Evolutionary conservation across 2,888 invertebrate genomes (phyloP).

Genomic region (Trilocha varians): DNA sequence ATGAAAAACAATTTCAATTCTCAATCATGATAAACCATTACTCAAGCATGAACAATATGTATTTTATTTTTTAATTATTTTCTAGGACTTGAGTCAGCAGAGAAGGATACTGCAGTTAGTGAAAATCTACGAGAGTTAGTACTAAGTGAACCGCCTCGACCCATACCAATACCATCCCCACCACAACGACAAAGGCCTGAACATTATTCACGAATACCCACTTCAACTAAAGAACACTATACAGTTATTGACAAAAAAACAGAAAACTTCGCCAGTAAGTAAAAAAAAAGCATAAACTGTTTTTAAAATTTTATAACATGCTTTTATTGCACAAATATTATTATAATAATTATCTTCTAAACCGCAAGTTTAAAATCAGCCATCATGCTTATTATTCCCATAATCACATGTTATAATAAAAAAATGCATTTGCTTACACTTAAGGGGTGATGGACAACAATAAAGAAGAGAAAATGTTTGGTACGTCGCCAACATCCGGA

Average conservation of each 20-base stretch:
- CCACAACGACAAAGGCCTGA: slow-evolving; percentile 49
- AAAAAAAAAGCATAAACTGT: too few relatives aligned
- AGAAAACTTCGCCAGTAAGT: slow-evolving; percentile 37
- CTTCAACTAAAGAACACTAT: slow-evolving; percentile 46
- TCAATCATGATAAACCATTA: too few relatives aligned
- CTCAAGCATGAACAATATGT: too few relatives aligned
- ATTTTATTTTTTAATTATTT: neutral
- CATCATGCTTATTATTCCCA: neutral
- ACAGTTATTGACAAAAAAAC: slow-evolving; percentile 37
- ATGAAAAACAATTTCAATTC: too few relatives aligned
- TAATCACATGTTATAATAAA: neutral
- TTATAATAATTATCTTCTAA: too few relatives aligned
- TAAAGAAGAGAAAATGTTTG: slow-evolving; percentile 44
- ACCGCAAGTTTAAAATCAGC: too few relatives aligned
- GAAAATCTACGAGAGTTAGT: slow-evolving; percentile 42
- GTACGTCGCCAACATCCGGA: slow-evolving; percentile 27
- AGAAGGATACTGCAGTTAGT: slow-evolving; percentile 22
- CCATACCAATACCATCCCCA: slow-evolving; percentile 44
- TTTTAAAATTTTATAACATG: too few relatives aligned
- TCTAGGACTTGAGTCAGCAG: slow-evolving; percentile 9
- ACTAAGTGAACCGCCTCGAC: slow-evolving; percentile 29
- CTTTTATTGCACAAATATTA: too few relatives aligned
- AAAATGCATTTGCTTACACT: slow-evolving; percentile 18
- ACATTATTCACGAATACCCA: slow-evolving; percentile 48
- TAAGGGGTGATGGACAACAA: slow-evolving; percentile 46